Evolutionary conservation across 2,888 invertebrate species (phyloP), one percentile per base, ranked within the genome.

Genomic region (Unio pictorum): DNA sequence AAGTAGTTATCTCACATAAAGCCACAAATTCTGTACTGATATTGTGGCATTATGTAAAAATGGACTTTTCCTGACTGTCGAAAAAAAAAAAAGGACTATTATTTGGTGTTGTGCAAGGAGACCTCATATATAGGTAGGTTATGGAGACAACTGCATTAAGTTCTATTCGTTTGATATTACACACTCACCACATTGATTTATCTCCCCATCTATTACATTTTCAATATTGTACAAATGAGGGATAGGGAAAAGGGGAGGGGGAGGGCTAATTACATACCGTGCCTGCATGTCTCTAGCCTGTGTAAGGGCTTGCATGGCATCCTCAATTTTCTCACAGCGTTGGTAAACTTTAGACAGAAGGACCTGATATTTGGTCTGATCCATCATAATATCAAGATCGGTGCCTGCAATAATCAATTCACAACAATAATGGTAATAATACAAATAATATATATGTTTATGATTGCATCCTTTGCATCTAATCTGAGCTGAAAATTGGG

Each of bases 231-330:
- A 58, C 17, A 58, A 58, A 58, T 15, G 23, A 5, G n/a, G 59
- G n/a, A 59, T n/a, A 15, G 18, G n/a, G 45, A 4, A 15, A 15
- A 11, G 8, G 23, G 23, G 23, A 23, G 23, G 23, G 23, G 23
- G 23, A 23, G 23, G 23, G 23, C 23, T 23, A 23, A 23, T 61
- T 58, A 68, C 92, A 68, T 74, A 91, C 94, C 89, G 94, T 93
- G 0, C 86, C 78, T 91, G 91, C 79, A 88, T 84, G 61, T 91
- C 90, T 71, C 93, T 94, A 0, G 96, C 95, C 86, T 95, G 94
- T 66, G 93, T 93, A 3, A 97, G 91, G 17, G 93, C 92, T 15
- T 92, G 91, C 20, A 95, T 87, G 5, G 94, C 93, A 20, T 93
- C 92, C 72, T 93, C 92, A 69, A 86, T 75, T 55, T 86, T 82